phyloP scores from a whole-genome alignment of 2,888 invertebrate species.

The Drosophila limbata region DNA sequence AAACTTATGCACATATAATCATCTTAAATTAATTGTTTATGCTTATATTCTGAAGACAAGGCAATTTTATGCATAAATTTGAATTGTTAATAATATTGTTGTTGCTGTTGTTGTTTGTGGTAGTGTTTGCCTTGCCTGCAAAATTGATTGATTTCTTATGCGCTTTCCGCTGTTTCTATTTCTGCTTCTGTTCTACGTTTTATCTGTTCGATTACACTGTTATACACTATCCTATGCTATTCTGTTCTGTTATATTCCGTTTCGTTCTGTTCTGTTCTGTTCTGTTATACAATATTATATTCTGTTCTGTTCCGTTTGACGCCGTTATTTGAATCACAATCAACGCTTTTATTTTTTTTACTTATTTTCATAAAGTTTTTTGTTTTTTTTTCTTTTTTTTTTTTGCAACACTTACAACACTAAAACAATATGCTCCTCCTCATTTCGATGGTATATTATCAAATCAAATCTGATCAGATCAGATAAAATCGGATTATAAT shows the following conservation, averaged over 20 bases:
- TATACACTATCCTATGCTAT: slow-evolving; percentile 10
- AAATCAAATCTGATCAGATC: not conserved
- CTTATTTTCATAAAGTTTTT: slow-evolving; percentile 11
- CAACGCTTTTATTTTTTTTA: slow-evolving; percentile 65
- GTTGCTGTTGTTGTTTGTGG: slow-evolving; percentile 1
- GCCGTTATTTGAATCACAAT: slow-evolving; percentile 76
- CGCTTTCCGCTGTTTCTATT: slow-evolving; percentile 57
- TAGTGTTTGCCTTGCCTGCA: slow-evolving; percentile 26
- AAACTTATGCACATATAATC: slow-evolving; percentile 41
- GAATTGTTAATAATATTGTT: slow-evolving; percentile 7
- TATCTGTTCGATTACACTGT: slow-evolving; percentile 25
- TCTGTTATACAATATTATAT: slow-evolving; percentile 22
- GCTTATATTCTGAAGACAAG: slow-evolving; percentile 34
- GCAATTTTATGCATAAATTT: slow-evolving; percentile 34
- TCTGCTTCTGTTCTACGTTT: slow-evolving; percentile 27
- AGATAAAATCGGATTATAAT: not conserved
- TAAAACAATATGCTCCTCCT: slow-evolving; percentile 56
- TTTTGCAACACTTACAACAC: slow-evolving; percentile 67
- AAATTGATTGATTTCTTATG: slow-evolving; percentile 43
- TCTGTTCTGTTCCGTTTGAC: slow-evolving; percentile 52
- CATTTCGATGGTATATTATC: slow-evolving; percentile 5
- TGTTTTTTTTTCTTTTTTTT: slow-evolving; percentile 19
- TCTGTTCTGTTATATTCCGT: slow-evolving; percentile 26
- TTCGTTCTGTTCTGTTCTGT: slow-evolving; percentile 17
- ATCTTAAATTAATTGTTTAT: slow-evolving; percentile 37